phyloP scores from a whole-genome alignment of 30 jellyfish, hydroid and myxozoan genomes.

The Aurelia coerulea region DNA sequence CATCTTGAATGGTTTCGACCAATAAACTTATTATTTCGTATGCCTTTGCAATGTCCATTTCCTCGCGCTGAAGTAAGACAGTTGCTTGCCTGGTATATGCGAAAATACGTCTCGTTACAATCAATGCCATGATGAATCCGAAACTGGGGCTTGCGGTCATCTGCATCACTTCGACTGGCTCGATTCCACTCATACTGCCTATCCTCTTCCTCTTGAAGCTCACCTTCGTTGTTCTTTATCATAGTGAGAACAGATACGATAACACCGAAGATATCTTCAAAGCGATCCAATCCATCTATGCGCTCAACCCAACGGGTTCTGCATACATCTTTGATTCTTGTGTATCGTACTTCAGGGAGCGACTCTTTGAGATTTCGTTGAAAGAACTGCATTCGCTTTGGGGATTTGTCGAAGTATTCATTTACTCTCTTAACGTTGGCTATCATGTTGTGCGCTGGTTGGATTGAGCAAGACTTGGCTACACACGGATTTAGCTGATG shows the following conservation, averaged over 20 bases:
- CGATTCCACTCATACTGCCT: background rate
- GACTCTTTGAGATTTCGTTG: background rate
- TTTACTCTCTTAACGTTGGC: background rate
- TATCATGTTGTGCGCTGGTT: background rate
- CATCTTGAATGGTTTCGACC: too few species aligned
- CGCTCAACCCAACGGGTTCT: slow-evolving; percentile 9
- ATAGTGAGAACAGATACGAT: background rate
- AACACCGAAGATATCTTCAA: background rate
- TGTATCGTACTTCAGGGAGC: slow-evolving; percentile 6
- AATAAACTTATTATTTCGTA: too few species aligned
- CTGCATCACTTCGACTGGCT: too few species aligned
- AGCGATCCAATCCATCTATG: too few species aligned
- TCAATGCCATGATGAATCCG: background rate
- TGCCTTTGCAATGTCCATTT: too few species aligned
- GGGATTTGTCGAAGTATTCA: background rate
- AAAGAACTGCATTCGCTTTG: background rate
- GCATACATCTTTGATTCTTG: slow-evolving; percentile 1
- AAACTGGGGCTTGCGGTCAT: too few species aligned
- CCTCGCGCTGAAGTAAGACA: too few species aligned
- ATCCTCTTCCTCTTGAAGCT: background rate
- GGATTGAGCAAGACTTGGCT: too few species aligned
- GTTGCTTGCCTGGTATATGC: slow-evolving; percentile 10
- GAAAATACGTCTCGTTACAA: background rate
- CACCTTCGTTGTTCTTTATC: background rate
- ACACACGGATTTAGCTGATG: background rate